Conservation (phyloP, 2,888 invertebrate species). For the Halocaridina rubra region DNA sequence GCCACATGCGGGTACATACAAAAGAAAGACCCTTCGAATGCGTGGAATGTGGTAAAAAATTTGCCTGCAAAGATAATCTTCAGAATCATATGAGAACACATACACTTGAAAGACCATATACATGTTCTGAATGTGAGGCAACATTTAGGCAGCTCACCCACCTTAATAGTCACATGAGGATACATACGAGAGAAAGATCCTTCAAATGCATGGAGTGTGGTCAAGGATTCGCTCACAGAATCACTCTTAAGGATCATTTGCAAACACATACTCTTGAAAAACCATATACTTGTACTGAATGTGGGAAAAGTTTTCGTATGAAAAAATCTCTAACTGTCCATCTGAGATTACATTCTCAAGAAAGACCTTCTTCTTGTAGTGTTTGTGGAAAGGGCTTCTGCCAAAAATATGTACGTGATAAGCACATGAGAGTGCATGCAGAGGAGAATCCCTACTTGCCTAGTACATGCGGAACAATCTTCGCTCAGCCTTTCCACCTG, state of each 20-base stretch:
- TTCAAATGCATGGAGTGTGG: not conserved
- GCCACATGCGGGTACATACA: not conserved
- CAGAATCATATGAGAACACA: not conserved
- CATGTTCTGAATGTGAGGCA: not conserved
- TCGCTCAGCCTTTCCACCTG: too few species aligned
- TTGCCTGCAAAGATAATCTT: not conserved
- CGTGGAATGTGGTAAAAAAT: not conserved
- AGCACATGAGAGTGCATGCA: not conserved
- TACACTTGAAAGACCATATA: not conserved
- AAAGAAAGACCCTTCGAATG: not conserved
- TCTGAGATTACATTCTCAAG: slow-evolving; percentile 1
- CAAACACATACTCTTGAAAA: slow-evolving; percentile 6
- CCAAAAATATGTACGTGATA: not conserved
- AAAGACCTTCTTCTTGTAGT: not conserved
- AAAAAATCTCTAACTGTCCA: not conserved
- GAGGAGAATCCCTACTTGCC: too few species aligned
- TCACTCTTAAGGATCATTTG: too few species aligned
- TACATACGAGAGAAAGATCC: not conserved
- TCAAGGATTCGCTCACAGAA: too few species aligned
- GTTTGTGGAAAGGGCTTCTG: too few species aligned
- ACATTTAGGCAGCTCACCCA: not conserved
- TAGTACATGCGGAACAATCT: too few species aligned
- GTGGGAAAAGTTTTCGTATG: not conserved
- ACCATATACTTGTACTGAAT: not conserved
- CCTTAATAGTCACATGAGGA: not conserved